Conservation (phyloP, 2,888 invertebrate genomes). For the Bombylius major region DNA sequence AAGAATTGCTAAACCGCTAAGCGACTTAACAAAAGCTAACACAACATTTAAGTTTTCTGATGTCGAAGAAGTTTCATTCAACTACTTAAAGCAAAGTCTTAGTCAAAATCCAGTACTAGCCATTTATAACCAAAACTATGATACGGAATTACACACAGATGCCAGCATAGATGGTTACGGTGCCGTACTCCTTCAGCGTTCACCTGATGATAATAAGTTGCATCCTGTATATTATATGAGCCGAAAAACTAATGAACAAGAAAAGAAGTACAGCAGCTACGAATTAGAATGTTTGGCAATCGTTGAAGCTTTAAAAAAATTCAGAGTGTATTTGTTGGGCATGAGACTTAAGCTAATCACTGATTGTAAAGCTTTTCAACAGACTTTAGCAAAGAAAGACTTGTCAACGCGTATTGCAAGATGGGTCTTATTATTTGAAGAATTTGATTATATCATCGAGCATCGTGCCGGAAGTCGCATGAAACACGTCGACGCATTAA, state of each 20-base stretch:
- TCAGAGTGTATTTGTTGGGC: neutral
- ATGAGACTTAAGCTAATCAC: neutral
- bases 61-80: too few relatives aligned
- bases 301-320: neutral
- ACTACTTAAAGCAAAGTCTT: too few relatives aligned
- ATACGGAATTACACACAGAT: neutral
- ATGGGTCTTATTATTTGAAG: too few relatives aligned
- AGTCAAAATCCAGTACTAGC: too few relatives aligned
- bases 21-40: neutral
- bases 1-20: neutral
- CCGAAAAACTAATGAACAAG: neutral
- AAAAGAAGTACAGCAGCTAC: neutral
- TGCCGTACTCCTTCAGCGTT: neutral
- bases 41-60: neutral
- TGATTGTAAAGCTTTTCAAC: neutral
- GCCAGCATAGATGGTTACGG: neutral
- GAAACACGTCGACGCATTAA: neutral
- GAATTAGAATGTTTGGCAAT: neutral
- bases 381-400: neutral
- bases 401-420: neutral
- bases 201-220: neutral
- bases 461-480: neutral
- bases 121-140: too few relatives aligned
- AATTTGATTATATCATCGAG: neutral
- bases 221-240: neutral